A percentile compares a stretch with the other conserved stretches of the same genome.
Conservation (phyloP, 1,140 invertebrate species). For the Acromyrmex heyeri region DNA sequence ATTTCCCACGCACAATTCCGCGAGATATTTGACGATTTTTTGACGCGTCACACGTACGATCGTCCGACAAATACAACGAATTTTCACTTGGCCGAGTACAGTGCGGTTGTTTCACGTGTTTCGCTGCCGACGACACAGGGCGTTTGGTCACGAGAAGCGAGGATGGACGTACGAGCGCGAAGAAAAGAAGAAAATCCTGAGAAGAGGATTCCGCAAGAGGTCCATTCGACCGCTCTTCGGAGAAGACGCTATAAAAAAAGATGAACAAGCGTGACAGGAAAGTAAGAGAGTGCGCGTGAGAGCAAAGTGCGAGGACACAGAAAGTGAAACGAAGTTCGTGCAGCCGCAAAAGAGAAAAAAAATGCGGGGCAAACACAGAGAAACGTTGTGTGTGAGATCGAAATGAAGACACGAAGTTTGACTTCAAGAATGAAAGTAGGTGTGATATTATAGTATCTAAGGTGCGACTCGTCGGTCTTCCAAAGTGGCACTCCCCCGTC, state of each 20-base stretch:
- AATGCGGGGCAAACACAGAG: slow-evolving; percentile 31
- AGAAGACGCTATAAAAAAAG: slow-evolving; percentile 31
- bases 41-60: slow-evolving; percentile 20
- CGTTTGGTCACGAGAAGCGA: slow-evolving; percentile 53
- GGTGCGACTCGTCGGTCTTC: slow-evolving; percentile 20
- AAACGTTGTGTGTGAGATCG: slow-evolving; percentile 40
- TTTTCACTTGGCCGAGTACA: slow-evolving; percentile 37
- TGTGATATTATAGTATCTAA: slow-evolving; percentile 61
- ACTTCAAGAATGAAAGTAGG: slow-evolving; percentile 64
- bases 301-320: slow-evolving; percentile 26
- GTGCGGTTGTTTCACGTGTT: slow-evolving; percentile 41
- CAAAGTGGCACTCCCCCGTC: slow-evolving; percentile 12
- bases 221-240: slow-evolving; percentile 43
- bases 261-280: slow-evolving; percentile 38
- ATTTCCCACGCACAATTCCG: not conserved
- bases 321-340: slow-evolving; percentile 45
- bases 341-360: slow-evolving; percentile 4
- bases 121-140: slow-evolving; percentile 41
- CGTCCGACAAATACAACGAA: slow-evolving; percentile 32
- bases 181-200: slow-evolving; percentile 30
- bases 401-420: slow-evolving; percentile 46
- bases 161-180: not conserved
- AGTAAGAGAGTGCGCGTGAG: slow-evolving; percentile 48
- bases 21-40: slow-evolving; percentile 1
- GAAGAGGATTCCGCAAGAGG: slow-evolving; percentile 35